Base-by-base conservation (phyloP, 1,140 invertebrate genomes). In the Aphis gossypii region DNA sequence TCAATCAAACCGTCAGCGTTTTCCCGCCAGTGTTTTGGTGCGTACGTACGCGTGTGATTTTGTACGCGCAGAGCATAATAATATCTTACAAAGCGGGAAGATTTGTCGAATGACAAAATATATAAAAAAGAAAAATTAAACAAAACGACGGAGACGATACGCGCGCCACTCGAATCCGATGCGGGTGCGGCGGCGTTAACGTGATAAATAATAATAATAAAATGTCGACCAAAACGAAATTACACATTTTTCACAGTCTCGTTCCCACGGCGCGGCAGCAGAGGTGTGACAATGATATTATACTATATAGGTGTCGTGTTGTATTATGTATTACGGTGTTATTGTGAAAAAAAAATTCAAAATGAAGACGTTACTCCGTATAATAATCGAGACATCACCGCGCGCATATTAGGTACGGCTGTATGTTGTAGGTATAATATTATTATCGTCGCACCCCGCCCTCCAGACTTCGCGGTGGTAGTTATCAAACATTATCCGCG, bases 311-410 rank as follows among this genome's bases (percentile, higher is more conserved):
- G 41, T 86, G 30, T 86, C 23, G 30, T 83, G 8, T 83, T 21
- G 35, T 83, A 38, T 38, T 38, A 60, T 56, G n/a, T 90, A 60
- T 60, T 90, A 76, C 30, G 30, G 90, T 76, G n/a, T 87, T 48
- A 35, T 87, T 51, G 14, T 44, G 30, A 20, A 11, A n/a, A 88
- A 23, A 90, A 90, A 76, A 60, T 76, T 5, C 60, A 76, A 76
- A 60, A 90, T 44, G 89, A 60, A 90, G 51, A 90, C 56, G 89
- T 90, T 90, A 90, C 48, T 48, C 92, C 92, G 92, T 93, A 82
- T 93, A 93, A 92, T 92, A 92, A 93, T 93, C 92, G 82, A 84
- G 82, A 82, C 92, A 84, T 93, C 92, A 86, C 86, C 51, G 35
- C 90, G 46, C 60, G 30, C 60, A 76, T n/a, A 76, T 93, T 93